Percentiles rank a stretch among this genome's conserved stretches.
These are phyloP conservation scores for Zelleria hepariella DNA, from an alignment of 2,888 invertebrate genomes.

Conservation along the genomic window DNA sequence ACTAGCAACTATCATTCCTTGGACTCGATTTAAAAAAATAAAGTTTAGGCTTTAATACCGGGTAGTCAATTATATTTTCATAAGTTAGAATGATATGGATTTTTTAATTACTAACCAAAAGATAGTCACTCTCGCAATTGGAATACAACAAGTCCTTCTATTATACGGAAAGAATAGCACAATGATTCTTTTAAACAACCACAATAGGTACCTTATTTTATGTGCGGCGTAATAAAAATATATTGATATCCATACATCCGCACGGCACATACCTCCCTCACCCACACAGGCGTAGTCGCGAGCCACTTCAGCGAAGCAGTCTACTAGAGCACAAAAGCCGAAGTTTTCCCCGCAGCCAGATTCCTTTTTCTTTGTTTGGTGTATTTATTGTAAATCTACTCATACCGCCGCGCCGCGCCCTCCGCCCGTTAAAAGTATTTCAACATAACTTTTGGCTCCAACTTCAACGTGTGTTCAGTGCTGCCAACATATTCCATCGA, in stretches of 20 bases:
- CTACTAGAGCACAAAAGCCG: constrained; percentile 55
- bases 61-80: too few species aligned
- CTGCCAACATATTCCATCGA: constrained; percentile 2
- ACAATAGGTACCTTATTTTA: not conserved
- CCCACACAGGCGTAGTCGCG: not conserved
- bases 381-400: constrained; percentile 72
- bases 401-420: constrained; percentile 44
- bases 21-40: too few species aligned
- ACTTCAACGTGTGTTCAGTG: not conserved
- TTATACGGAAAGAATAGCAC: too few species aligned
- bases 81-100: too few species aligned
- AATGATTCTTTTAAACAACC: not conserved
- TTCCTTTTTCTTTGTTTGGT: constrained; percentile 71
- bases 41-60: too few species aligned
- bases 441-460: constrained; percentile 59
- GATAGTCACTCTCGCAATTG: too few species aligned
- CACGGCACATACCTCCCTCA: not conserved
- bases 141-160: too few species aligned
- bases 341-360: constrained; percentile 67
- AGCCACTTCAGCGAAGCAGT: constrained; percentile 17
- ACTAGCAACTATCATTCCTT: too few species aligned
- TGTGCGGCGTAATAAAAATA: not conserved
- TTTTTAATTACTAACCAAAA: too few species aligned
- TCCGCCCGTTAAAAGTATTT: constrained; percentile 58
- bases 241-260: not conserved